Conservation (phyloP, 2,113 vertebrate species). For the Festucalex cinctus region DNA sequence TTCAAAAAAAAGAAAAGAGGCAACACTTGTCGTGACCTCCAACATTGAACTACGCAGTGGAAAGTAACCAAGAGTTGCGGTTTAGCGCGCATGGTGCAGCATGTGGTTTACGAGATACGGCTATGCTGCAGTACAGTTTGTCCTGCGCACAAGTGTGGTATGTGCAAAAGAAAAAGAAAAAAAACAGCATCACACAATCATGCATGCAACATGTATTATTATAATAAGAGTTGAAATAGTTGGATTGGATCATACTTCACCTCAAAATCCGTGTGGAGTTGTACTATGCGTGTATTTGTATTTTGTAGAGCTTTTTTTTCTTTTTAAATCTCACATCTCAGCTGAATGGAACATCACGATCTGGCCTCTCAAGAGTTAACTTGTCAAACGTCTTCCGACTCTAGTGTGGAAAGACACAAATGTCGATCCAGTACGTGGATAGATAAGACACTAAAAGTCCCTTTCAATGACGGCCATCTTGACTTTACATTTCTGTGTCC, state of each 20-base stretch:
- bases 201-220: background rate
- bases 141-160: slow-evolving; percentile 56
- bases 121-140: slow-evolving; percentile 64
- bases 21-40: slow-evolving; percentile 42
- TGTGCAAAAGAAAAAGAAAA: slow-evolving; percentile 24
- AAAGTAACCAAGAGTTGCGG: slow-evolving; percentile 67
- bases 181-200: slow-evolving; percentile 7
- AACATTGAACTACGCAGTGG: slow-evolving; percentile 50
- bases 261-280: too few species aligned
- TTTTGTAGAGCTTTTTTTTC: background rate
- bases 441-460: background rate
- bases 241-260: background rate
- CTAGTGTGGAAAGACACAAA: too few species aligned
- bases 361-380: slow-evolving; percentile 7
- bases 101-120: slow-evolving; percentile 67
- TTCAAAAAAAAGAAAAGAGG: background rate
- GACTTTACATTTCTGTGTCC: too few species aligned
- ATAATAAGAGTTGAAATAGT: background rate
- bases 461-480: background rate
- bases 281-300: background rate
- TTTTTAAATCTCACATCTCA: slow-evolving; percentile 16
- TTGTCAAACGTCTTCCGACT: too few species aligned
- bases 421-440: background rate
- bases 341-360: slow-evolving; percentile 33
- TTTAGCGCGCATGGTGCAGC: slow-evolving; percentile 63